These are phyloP conservation scores for Neodon shergylaensis DNA, from an alignment of 2,113 vertebrate genomes.

Conservation along the genomic window DNA sequence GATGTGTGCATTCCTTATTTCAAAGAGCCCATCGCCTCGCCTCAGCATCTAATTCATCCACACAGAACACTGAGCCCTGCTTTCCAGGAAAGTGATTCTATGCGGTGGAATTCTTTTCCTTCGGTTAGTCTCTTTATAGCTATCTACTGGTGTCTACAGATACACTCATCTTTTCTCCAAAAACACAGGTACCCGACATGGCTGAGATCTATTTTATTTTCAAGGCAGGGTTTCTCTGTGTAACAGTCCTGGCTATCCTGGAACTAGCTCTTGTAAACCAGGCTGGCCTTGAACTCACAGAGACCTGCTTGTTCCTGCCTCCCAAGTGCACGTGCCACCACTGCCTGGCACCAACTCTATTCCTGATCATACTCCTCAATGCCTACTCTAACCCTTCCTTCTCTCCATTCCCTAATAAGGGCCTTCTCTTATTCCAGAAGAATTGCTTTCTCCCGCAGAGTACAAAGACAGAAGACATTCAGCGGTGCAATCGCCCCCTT, in stretches of 20 bases:
- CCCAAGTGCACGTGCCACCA: no score
- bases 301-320: no score
- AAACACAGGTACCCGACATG: not conserved
- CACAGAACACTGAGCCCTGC: not conserved
- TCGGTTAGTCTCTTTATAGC: not conserved
- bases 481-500: not conserved
- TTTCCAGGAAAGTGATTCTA: not conserved
- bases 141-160: not conserved
- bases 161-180: not conserved
- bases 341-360: no score
- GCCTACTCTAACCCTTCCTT: not conserved
- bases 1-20: not conserved
- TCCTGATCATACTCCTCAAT: not conserved
- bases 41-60: not conserved
- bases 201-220: not conserved
- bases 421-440: not conserved
- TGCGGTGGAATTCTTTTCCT: not conserved
- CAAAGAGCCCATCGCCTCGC: not conserved
- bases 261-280: no score
- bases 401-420: no score
- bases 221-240: no score
- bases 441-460: not conserved
- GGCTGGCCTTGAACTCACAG: no score
- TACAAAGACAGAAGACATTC: not conserved
- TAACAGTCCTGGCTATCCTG: no score